Conservation (phyloP, 2,888 invertebrate species). For the Campaea margaritaria region DNA sequence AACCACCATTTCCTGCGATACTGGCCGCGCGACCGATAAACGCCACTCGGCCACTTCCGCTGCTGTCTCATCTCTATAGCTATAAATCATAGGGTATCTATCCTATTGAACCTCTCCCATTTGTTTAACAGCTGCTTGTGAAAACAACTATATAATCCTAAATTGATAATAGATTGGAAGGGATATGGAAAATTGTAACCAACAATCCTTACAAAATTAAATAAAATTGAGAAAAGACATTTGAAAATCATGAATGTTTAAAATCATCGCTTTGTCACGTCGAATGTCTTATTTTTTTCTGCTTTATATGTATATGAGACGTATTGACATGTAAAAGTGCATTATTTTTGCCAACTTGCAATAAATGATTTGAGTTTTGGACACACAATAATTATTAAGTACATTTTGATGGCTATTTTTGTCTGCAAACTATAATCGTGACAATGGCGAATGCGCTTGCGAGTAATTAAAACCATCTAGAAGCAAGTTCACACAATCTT, state of each 20-base stretch:
- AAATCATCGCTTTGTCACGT: no score
- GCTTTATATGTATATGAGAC: no score
- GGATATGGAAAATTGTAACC: background rate
- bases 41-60: constrained; percentile 56
- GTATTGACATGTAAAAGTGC: no score
- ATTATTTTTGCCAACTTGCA: no score
- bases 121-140: constrained; percentile 12
- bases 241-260: no score
- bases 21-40: constrained; percentile 59
- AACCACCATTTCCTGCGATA: constrained; percentile 76
- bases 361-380: no score
- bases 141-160: background rate
- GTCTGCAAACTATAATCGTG: background rate
- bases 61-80: constrained; percentile 47
- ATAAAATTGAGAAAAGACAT: no score
- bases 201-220: no score
- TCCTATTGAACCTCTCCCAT: constrained; percentile 17
- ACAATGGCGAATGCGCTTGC: constrained; percentile 19
- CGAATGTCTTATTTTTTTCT: no score
- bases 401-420: no score
- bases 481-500: constrained; percentile 41
- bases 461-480: constrained; percentile 31
- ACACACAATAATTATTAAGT: no score
- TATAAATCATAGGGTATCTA: constrained; percentile 32
- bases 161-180: background rate